Conservation (phyloP, 1,140 invertebrate genomes). For the Drosophila sechellia region DNA sequence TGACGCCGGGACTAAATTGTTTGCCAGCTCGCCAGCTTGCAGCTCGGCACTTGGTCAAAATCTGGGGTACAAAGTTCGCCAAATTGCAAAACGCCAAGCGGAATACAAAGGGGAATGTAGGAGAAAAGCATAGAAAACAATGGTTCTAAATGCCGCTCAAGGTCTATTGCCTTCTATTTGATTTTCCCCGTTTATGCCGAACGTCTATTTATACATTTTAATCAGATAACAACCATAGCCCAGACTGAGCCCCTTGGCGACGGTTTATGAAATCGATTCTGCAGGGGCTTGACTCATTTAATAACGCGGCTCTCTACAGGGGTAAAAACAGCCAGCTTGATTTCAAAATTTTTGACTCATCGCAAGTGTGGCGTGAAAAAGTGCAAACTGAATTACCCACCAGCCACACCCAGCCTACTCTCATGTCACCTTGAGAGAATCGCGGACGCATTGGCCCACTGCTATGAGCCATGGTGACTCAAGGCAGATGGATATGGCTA, state of each 20-base stretch:
- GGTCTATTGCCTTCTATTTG: slow-evolving; percentile 52
- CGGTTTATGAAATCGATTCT: slow-evolving; percentile 13
- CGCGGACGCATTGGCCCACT: slow-evolving; percentile 7
- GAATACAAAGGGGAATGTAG: slow-evolving; percentile 7
- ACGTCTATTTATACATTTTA: slow-evolving; percentile 51
- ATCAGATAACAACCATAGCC: slow-evolving; percentile 66
- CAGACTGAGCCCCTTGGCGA: slow-evolving; percentile 39
- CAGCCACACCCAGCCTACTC: slow-evolving; percentile 5
- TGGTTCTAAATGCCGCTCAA: slow-evolving; percentile 62
- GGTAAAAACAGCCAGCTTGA: too few relatives aligned
- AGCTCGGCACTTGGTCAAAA: slow-evolving; percentile 47
- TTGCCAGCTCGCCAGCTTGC: slow-evolving; percentile 34
- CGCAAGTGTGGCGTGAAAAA: slow-evolving; percentile 2
- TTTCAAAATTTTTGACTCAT: slow-evolving; percentile 25
- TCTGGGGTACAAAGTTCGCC: slow-evolving; percentile 64
- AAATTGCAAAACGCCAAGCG: slow-evolving; percentile 36
- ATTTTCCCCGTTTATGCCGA: slow-evolving; percentile 53
- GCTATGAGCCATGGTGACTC: slow-evolving; percentile 21
- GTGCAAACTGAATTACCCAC: slow-evolving; percentile 3
- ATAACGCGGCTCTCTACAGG: not conserved
- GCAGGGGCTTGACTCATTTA: slow-evolving; percentile 16
- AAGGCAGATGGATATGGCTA: slow-evolving; percentile 5
- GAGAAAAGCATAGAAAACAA: not conserved
- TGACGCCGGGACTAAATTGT: slow-evolving; percentile 37
- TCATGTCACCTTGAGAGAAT: slow-evolving; percentile 2